phyloP scores from a whole-genome alignment of 2,113 vertebrate genomes.

The Cacatua alba region DNA sequence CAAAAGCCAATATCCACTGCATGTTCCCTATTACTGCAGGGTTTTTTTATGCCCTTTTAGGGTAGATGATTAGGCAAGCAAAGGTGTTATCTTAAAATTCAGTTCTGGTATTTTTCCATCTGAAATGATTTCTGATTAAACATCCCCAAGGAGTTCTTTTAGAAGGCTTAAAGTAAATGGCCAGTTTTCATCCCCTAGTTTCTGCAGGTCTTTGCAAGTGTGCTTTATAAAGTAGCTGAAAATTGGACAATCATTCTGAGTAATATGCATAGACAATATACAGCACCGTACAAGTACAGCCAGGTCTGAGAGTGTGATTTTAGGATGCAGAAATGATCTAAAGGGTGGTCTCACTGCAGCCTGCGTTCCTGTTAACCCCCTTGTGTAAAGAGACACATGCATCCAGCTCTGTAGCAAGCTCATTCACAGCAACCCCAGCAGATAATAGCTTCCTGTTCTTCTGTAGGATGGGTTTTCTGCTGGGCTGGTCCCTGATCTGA shows the following conservation, averaged over 20 bases:
- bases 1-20: background rate
- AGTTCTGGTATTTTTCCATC: background rate
- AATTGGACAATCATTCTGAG: background rate
- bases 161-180: background rate
- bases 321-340: background rate
- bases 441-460: background rate
- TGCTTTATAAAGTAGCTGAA: background rate
- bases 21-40: background rate
- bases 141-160: background rate
- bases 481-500: background rate
- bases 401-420: background rate
- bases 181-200: background rate
- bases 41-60: background rate
- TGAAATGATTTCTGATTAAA: background rate
- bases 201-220: background rate
- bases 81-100: background rate
- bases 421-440: background rate
- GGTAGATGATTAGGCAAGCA: background rate
- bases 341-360: background rate
- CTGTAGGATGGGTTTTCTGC: background rate
- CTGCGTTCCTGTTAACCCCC: rapidly evolving
- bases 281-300: background rate
- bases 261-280: rapidly evolving
- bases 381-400: rapidly evolving
- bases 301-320: background rate